phyloP scores from a whole-genome alignment of 2,888 invertebrate genomes.

The Liopterus haemorrhoidalis region DNA sequence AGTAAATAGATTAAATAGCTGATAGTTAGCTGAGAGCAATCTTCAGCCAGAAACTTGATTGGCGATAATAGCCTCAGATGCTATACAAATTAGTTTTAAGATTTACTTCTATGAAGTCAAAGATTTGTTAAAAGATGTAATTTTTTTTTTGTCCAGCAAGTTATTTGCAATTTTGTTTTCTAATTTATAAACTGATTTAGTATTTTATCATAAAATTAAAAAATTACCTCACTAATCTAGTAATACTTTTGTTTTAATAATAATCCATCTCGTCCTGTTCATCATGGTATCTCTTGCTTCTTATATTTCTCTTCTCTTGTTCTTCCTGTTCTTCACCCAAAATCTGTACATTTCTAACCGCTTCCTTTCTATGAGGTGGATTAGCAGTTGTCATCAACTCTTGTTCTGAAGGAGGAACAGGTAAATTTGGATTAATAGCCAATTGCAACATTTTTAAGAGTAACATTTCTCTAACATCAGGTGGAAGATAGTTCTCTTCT shows the following conservation, averaged over 20 bases:
- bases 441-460: slow-evolving; percentile 66
- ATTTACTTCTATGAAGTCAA: too few relatives aligned
- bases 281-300: slow-evolving; percentile 40
- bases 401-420: slow-evolving; percentile 38
- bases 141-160: too few relatives aligned
- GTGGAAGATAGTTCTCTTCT: slow-evolving; percentile 59
- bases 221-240: too few relatives aligned
- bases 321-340: slow-evolving; percentile 56
- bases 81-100: too few relatives aligned
- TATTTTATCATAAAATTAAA: too few relatives aligned
- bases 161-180: too few relatives aligned
- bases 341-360: slow-evolving; percentile 66
- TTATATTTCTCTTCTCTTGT: slow-evolving; percentile 43
- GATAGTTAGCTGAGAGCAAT: too few relatives aligned
- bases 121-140: too few relatives aligned
- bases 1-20: too few relatives aligned
- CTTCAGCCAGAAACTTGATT: too few relatives aligned
- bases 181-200: too few relatives aligned
- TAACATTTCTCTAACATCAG: slow-evolving; percentile 65
- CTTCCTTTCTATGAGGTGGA: slow-evolving; percentile 51
- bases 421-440: slow-evolving; percentile 60
- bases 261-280: slow-evolving; percentile 38
- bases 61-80: too few relatives aligned
- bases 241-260: slow-evolving; percentile 8
- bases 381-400: slow-evolving; percentile 43